Evolutionary conservation across 2,113 vertebrate genomes (phyloP), one percentile per base, ranked within the genome.

Genomic region (Oryzias woworae): DNA sequence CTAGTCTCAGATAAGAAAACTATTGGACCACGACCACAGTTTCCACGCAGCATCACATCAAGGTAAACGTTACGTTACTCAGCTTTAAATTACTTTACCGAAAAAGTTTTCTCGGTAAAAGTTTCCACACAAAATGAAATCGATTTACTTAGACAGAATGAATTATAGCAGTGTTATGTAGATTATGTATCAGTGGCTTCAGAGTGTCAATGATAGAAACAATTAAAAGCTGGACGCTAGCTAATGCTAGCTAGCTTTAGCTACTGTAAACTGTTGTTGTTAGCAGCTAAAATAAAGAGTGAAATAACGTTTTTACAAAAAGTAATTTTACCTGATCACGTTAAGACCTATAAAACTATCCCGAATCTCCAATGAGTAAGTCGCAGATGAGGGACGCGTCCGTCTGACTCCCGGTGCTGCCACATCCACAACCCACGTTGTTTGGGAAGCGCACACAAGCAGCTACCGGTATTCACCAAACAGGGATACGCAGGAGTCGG

Each of bases 381-480:
- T 57, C 7, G 46, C 50, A 47, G 31, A 62, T 48, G 50, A 52
- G 36, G 48, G 69, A 87, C 85, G 81, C 84, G 85, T 48, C 65
- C 58, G 48, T 7, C 14, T 22, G 53, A 7, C 48, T 13, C 22
- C 2, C 14, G 4, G 24, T 7, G 26, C 43, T 88, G 87, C 88
- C 88, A 90, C 88, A 88, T 90, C 85, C 69, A 86, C 88, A 86
- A 55, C 77, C 62, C 81, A 86, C 82, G 73, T 64, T 82, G 56
- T 36, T 18, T 28, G 16, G n/a, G 49, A 43, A 62, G 59, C 1
- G 23, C n/a, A 10, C 20, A 1, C 20, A 20, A 20, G 20, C 20
- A 20, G 20, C 31, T 36, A 0, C n/a, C 28, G 60, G 41, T 15
- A 86, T 79, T 73, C 85, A 61, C 56, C 8, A 75, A 84, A 3